phyloP scores from a whole-genome alignment of 2,113 vertebrate genomes.

The Azemiops feae region DNA sequence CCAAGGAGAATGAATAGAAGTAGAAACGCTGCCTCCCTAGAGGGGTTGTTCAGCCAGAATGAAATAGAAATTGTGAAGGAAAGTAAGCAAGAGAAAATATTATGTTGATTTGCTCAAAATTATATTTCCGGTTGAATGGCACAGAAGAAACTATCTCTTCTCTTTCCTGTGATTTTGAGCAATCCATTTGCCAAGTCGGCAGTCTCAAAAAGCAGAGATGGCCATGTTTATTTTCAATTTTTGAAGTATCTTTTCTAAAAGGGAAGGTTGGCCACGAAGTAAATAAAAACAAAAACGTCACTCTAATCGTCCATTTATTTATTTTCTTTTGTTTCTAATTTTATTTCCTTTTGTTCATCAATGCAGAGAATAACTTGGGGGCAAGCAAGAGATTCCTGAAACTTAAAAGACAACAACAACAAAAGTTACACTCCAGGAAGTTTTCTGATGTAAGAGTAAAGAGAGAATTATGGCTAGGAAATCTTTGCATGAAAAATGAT shows the following conservation, averaged over 20 bases:
- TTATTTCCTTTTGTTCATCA: slow-evolving; percentile 23
- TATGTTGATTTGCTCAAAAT: slow-evolving; percentile 66
- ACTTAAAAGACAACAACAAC: slow-evolving; percentile 23
- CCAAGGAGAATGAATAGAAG: slow-evolving; percentile 40
- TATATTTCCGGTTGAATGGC: slow-evolving; percentile 60
- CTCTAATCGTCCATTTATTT: slow-evolving; percentile 55
- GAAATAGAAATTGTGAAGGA: slow-evolving; percentile 59
- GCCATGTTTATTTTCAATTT: slow-evolving; percentile 59
- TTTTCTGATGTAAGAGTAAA: slow-evolving; percentile 49
- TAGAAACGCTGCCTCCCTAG: slow-evolving; percentile 52
- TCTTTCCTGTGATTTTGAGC: slow-evolving; percentile 56
- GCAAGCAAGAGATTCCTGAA: slow-evolving; percentile 41
- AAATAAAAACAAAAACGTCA: slow-evolving; percentile 48
- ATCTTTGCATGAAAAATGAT: slow-evolving; percentile 50
- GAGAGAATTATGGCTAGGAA: slow-evolving; percentile 44
- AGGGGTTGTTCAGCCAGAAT: slow-evolving; percentile 56
- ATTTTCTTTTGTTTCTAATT: slow-evolving; percentile 61
- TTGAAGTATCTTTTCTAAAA: slow-evolving; percentile 52
- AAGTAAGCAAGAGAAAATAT: slow-evolving; percentile 31
- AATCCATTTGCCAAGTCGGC: slow-evolving; percentile 56
- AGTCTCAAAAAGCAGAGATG: slow-evolving; percentile 44
- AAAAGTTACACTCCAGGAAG: slow-evolving; percentile 30
- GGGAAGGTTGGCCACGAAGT: slow-evolving; percentile 54
- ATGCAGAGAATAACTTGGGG: slow-evolving; percentile 38
- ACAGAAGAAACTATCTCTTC: slow-evolving; percentile 52